phyloP scores from a whole-genome alignment of 2,888 invertebrate species.

The Cheilosia urbana region DNA sequence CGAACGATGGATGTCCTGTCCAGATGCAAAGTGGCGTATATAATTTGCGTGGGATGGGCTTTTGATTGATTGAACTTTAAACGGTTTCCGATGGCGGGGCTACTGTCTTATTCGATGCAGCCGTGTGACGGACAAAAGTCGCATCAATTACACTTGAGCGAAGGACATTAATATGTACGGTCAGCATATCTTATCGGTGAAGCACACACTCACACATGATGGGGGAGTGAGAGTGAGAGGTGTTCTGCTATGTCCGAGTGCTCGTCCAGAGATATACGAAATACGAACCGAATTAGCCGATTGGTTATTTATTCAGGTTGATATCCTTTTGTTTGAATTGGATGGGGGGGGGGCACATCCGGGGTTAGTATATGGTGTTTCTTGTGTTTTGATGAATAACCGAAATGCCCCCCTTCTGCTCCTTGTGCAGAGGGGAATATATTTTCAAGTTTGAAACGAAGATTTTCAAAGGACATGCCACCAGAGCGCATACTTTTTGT shows the following conservation, averaged over 20 bases:
- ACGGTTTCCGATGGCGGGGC: slow-evolving; percentile 43
- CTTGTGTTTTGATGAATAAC: slow-evolving; percentile 42
- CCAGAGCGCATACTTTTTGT: slow-evolving; percentile 2
- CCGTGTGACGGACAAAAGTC: slow-evolving; percentile 45
- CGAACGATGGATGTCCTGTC: slow-evolving; percentile 71
- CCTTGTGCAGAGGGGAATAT: slow-evolving; percentile 27
- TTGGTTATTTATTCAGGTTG: slow-evolving; percentile 60
- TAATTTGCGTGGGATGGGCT: slow-evolving; percentile 80
- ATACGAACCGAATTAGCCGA: slow-evolving; percentile 17
- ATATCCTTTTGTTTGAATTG: slow-evolving; percentile 51
- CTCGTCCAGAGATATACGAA: slow-evolving; percentile 9
- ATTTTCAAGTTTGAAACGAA: slow-evolving; percentile 41
- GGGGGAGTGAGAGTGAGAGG: background rate
- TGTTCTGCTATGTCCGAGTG: slow-evolving; percentile 7
- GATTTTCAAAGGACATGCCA: slow-evolving; percentile 28
- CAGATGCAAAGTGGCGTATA: slow-evolving; percentile 78
- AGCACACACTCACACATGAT: slow-evolving; percentile 1
- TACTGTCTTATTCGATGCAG: slow-evolving; percentile 18
- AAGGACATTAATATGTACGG: slow-evolving; percentile 42
- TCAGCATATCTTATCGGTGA: slow-evolving; percentile 38
- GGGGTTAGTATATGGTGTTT: background rate
- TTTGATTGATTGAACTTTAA: slow-evolving; percentile 74
- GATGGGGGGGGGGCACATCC: background rate
- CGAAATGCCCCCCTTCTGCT: slow-evolving; percentile 9
- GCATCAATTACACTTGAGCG: slow-evolving; percentile 45